Base-by-base conservation (phyloP, 2,888 invertebrate genomes). In the Campoplex nolae region DNA sequence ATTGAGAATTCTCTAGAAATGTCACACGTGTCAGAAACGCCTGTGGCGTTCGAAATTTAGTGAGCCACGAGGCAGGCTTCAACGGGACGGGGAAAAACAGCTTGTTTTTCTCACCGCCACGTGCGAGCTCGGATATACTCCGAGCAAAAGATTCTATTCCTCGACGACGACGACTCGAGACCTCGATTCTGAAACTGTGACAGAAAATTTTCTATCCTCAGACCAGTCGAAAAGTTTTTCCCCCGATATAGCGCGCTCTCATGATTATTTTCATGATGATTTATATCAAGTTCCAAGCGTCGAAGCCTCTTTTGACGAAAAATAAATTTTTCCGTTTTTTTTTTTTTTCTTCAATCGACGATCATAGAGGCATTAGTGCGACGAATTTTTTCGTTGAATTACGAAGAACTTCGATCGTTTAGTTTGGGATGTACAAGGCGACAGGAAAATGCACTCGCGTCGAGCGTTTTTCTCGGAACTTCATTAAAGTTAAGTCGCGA, bases 1-100 rank as follows among this genome's bases (percentile, higher is more conserved):
- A 45, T 71, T 42, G 35, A n/a, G 11, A 38, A 58, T 58, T 23
- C 71, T 58, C 74, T 75, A 58, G 58, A 75, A 75, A 58, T 35
- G 35, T 58, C 28, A 58, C n/a, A 58, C 74, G 42, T 58, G 56
- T 58, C n/a, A n/a, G 35, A 51, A 38, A 0, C 13, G 42, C 23
- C 58, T 75, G 38, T 58, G 45, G 58, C 74, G 32, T 56, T 45
- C 13, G 56, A 58, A 38, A 16, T 42, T 23, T 23, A 23, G 74
- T 42, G 58, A 38, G 42, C 35, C 56, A 13, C 38, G 58, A 11
- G 56, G 4, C 56, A 23, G 23, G 23, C 23, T 11, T 23, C 42
- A 58, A 23, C 58, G 42, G 58, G 13, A 28, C 32, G 16, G 42
- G 42, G 23, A 75, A 75, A 75, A 71, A 42, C 3, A 58, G 16